phyloP scores from a whole-genome alignment of 2,797 vertebrate species.

The Heteromormyrus szaboi region DNA sequence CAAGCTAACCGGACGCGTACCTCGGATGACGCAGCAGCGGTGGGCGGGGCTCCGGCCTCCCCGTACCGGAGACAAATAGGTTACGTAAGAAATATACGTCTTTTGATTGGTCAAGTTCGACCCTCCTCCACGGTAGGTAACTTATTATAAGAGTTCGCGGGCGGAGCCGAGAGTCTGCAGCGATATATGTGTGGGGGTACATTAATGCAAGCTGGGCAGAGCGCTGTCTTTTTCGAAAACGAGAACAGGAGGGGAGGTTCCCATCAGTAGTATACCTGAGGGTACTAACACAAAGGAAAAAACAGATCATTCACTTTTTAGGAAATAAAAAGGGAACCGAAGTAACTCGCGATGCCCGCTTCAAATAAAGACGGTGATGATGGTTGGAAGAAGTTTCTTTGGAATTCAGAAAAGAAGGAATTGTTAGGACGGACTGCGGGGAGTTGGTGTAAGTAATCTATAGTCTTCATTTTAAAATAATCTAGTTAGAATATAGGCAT shows the following conservation, averaged over 20 bases:
- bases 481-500: background rate
- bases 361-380: slow-evolving; percentile 83
- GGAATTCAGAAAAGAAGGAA: slow-evolving; percentile 92
- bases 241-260: slow-evolving; percentile 41
- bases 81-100: slow-evolving; percentile 48
- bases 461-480: background rate
- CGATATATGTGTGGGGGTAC: slow-evolving; percentile 57
- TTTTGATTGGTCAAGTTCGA: slow-evolving; percentile 55
- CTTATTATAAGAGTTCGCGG: slow-evolving; percentile 55
- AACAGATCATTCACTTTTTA: background rate
- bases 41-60: background rate
- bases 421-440: slow-evolving; percentile 83
- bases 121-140: slow-evolving; percentile 53
- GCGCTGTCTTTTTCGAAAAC: slow-evolving; percentile 57
- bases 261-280: slow-evolving; percentile 22
- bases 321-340: slow-evolving; percentile 33
- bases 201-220: slow-evolving; percentile 50
- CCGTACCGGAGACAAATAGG: slow-evolving; percentile 14
- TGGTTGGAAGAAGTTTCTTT: slow-evolving; percentile 86
- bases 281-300: background rate
- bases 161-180: slow-evolving; percentile 49
- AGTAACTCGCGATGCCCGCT: slow-evolving; percentile 65
- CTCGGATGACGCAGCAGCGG: background rate
- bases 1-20: background rate
- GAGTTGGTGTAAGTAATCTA: slow-evolving; percentile 84